Conservation (phyloP, 1,140 invertebrate species). For the Drosophila kepulauana region DNA sequence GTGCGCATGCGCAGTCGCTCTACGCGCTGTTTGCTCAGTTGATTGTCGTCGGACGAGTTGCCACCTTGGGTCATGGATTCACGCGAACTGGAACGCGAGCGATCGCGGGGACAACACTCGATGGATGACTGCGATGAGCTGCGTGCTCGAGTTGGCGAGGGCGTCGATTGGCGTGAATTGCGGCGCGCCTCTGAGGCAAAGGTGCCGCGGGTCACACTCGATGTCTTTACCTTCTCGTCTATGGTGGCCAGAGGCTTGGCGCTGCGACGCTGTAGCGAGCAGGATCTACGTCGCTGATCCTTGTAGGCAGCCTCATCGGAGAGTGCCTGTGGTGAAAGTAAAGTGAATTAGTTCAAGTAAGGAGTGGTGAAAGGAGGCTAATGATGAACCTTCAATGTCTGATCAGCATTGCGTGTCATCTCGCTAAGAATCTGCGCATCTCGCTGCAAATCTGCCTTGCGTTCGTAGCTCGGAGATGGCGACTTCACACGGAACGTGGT, state of each 20-base stretch:
- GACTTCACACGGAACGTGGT: conserved; percentile 76
- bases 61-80: conserved; percentile 73
- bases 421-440: conserved; percentile 81
- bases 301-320: conserved; percentile 80
- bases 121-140: conserved; percentile 80
- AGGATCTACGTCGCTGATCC: conserved; percentile 77
- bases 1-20: conserved; percentile 68
- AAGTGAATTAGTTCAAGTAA: no score
- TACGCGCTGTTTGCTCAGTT: conserved; percentile 57
- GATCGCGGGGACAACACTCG: conserved; percentile 78
- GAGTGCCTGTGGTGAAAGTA: conserved; percentile 54
- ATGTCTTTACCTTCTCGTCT: conserved; percentile 68
- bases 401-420: conserved; percentile 83
- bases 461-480: conserved; percentile 65
- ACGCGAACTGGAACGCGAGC: conserved; percentile 78
- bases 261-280: conserved; percentile 73
- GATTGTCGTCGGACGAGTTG: conserved; percentile 72
- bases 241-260: conserved; percentile 80
- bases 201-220: conserved; percentile 69
- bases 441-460: conserved; percentile 74
- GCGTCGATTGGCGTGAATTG: conserved; percentile 67
- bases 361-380: not conserved
- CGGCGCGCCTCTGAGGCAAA: conserved; percentile 77
- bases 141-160: conserved; percentile 71
- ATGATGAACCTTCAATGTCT: conserved; percentile 77